Evolutionary conservation across 2,797 vertebrate species (phyloP), one percentile per base, ranked within the genome.

Genomic region (Tauraco hartlaubi): DNA sequence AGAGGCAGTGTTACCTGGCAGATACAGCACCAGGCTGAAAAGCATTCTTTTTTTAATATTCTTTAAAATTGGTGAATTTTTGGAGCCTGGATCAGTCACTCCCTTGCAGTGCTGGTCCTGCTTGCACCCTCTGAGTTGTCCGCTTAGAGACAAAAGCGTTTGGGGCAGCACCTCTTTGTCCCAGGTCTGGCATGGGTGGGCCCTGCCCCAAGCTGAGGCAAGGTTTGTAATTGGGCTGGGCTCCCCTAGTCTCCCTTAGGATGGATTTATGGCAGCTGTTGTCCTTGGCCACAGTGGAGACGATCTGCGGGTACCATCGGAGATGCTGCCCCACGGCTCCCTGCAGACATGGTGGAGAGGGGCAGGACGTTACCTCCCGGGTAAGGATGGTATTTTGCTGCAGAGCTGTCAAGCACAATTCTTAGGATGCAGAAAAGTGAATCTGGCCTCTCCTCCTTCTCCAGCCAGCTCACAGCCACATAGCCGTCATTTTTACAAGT

Each of bases 161-260:
- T 6, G 20, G 51, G n/a, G 11, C 39, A 86, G 61, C 18, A 35
- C 8, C 9, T 61, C 19, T 14, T 62, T 72, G 31, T 52, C 48
- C 81, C 7, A 18, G 7, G 4, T 43, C 22, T 81, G 90, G 26
- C 16, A 6, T 0, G 1, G 35, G 25, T 9, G 1, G 11, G 48
- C 19, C 3, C 18, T 62, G 52, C 43, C 71, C 67, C 15, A 17
- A 14, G 28, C 35, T 39, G n/a, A 46, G 39, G 12, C 26, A 13
- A 56, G 46, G 46, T 62, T 14, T 72, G 37, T 41, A 4, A 2
- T 1, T 4, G 9, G 41, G 33, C 17, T 64, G 56, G 35, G 35
- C 26, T 83, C 19, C 39, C 11, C 22, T 4, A 1, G 43, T 9
- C 72, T 58, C 21, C 1, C 0, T 8, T 3, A 11, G 55, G n/a